Evolutionary conservation across 2,113 vertebrate species (phyloP), one percentile per base, ranked within the genome.

Genomic region (Leptobrachium ailaonicum): DNA sequence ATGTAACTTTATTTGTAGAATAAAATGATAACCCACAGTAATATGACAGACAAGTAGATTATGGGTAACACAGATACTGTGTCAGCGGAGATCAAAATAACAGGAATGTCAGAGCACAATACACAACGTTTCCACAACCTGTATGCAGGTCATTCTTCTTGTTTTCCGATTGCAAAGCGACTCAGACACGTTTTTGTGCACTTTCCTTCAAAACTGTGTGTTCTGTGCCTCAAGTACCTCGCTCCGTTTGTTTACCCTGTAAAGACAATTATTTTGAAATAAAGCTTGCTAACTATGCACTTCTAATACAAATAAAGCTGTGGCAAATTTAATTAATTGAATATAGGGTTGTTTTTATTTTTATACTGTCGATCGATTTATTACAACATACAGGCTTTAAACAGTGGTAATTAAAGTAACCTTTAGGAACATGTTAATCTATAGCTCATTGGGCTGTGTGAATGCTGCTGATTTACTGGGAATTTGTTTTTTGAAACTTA

Each of bases 171-270:
- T 32, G 20, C 47, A 50, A 8, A 50, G 8, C 47, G 4, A 50
- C 20, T 32, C 20, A 50, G 4, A 50, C 47, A 4, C 47, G 47
- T 50, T 50, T 50, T 50, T 50, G 56, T 60, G 4, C 56, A 60
- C 56, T 7, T 14, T 60, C 13, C 3, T 1, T 4, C 10, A 60
- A 60, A 60, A 60, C 11, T 4, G 3, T 60, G 13, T 60, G 13
- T 14, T 13, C 3, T 12, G 3, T 12, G 56, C 2, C 13, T 70
- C 53, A 69, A 6, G 53, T 45, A 5, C 32, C 14, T 20, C 12
- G 66, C 44, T 77, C 75, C n/a, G n/a, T 50, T 45, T 47, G 41
- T 47, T 77, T 77, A 56, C 4, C 53, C 75, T 77, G 53, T 8
- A 69, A 60, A 58, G 8, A 77, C 56, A 77, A 50, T 50, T 50